Evolutionary conservation across 2,888 invertebrate genomes (phyloP), one percentile per base, ranked within the genome.

Genomic region (Spialia ferax): DNA sequence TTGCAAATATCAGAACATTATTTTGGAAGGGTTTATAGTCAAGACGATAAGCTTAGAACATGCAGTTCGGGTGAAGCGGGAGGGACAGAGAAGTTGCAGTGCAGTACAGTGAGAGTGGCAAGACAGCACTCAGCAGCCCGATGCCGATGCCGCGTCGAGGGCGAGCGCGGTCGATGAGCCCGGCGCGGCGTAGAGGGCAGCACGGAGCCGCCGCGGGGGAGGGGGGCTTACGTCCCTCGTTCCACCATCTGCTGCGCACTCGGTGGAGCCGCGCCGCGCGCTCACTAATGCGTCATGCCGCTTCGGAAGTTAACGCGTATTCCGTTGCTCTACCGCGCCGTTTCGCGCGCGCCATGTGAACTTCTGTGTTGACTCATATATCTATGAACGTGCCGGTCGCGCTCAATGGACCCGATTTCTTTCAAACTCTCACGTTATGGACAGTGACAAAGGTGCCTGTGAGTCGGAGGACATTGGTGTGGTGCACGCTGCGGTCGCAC

Each of bases 211-310:
- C 75, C 84, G 85, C 85, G 83, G 45, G 86, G 81, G 82, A 80
- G 79, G 79, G 78, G 75, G 77, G 79, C 77, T 22, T 79, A 78
- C 71, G 61, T 73, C 76, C 83, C 86, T 75, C 80, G 78, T 80
- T 79, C 80, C 85, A 84, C 84, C 86, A 85, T 75, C 80, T 84
- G 86, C 86, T 84, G 90, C 91, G 90, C 89, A 88, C 85, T 83
- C 82, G 75, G 86, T 84, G 79, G 80, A 79, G 79, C 85, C 89
- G 89, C 85, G 89, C 88, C 90, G 91, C 91, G 91, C 93, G 92
- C 84, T 93, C 93, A 93, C 91, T 91, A 92, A 92, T 92, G 93
- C 93, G 93, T 92, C 93, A 92, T 87, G 85, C 80, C 84, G 91
- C 90, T 83, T 81, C 76, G 81, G 77, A 80, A 85, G 80, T 79